A percentile compares a stretch with the other conserved stretches of the same genome.
Evolutionary conservation across 2,113 vertebrate genomes (phyloP).

Genomic region (Stigmatopora argus): DNA sequence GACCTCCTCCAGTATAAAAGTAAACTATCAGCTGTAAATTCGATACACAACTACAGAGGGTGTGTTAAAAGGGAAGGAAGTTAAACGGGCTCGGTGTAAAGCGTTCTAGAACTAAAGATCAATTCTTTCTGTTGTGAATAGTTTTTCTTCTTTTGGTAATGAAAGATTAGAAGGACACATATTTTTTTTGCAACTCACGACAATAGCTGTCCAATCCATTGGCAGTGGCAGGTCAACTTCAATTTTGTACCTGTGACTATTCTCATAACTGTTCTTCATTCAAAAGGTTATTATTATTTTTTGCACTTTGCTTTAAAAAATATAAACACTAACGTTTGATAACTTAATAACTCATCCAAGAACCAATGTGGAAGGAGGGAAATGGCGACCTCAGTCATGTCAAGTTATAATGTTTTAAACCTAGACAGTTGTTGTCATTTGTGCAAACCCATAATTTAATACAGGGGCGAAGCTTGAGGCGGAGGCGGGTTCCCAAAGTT

Average conservation of each 20-base stretch:
- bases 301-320: slow-evolving; percentile 6
- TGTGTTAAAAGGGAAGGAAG: slow-evolving; percentile 33
- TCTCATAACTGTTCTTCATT: not conserved
- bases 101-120: slow-evolving; percentile 10
- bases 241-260: not conserved
- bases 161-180: not conserved
- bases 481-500: slow-evolving; percentile 42
- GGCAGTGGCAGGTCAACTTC: not conserved
- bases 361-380: slow-evolving; percentile 68
- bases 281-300: slow-evolving; percentile 1
- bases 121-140: slow-evolving; percentile 11
- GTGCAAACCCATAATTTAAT: slow-evolving; percentile 79
- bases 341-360: slow-evolving; percentile 41
- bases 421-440: slow-evolving; percentile 74
- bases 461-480: slow-evolving; percentile 58
- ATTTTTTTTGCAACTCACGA: not conserved
- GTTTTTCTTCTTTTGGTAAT: not conserved
- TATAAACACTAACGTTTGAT: slow-evolving; percentile 46
- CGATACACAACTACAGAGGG: slow-evolving; percentile 52
- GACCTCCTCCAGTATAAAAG: slow-evolving; percentile 66
- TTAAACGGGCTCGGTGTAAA: slow-evolving; percentile 13
- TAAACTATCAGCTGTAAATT: slow-evolving; percentile 67
- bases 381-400: slow-evolving; percentile 72
- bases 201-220: too few relatives aligned
- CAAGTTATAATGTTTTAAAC: slow-evolving; percentile 80